Evolutionary conservation across 1,140 invertebrate species (phyloP).

Genomic region (Onthophagus taurus): DNA sequence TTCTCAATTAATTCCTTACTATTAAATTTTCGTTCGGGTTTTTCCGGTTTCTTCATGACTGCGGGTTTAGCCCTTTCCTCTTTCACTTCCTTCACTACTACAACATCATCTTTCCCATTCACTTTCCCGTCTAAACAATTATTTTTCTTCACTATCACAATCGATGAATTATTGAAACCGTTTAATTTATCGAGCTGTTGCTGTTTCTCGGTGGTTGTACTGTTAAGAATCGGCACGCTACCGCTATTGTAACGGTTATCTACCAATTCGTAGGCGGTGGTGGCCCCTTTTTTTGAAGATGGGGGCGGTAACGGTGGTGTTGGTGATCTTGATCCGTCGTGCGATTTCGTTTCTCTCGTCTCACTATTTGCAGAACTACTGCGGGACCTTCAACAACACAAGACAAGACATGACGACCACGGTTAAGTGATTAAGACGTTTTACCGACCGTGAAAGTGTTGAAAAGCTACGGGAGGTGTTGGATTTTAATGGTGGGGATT

Average conservation of each 20-base stretch:
- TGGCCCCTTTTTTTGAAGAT: too few species aligned
- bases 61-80: constrained; percentile 38
- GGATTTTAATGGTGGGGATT: too few species aligned
- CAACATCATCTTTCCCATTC: constrained; percentile 37
- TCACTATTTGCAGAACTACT: constrained; percentile 34
- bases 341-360: constrained; percentile 25
- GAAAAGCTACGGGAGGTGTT: too few species aligned
- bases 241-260: constrained; percentile 15
- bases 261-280: too few species aligned
- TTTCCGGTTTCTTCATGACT: constrained; percentile 50
- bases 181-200: constrained; percentile 22
- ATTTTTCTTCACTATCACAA: too few species aligned
- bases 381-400: constrained; percentile 21
- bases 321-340: constrained; percentile 27
- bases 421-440: too few species aligned
- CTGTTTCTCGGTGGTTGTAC: constrained; percentile 21
- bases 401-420: too few species aligned
- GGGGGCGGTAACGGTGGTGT: constrained; percentile 22
- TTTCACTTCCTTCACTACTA: constrained; percentile 1
- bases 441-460: too few species aligned
- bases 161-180: constrained; percentile 14
- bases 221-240: constrained; percentile 23
- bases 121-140: constrained; percentile 22
- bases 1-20: constrained; percentile 80
- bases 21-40: constrained; percentile 72